A percentile compares a stretch with the other conserved stretches of the same genome.
Evolutionary conservation across 2,113 vertebrate species (phyloP).

Genomic region (Erythrocercus mccallii): DNA sequence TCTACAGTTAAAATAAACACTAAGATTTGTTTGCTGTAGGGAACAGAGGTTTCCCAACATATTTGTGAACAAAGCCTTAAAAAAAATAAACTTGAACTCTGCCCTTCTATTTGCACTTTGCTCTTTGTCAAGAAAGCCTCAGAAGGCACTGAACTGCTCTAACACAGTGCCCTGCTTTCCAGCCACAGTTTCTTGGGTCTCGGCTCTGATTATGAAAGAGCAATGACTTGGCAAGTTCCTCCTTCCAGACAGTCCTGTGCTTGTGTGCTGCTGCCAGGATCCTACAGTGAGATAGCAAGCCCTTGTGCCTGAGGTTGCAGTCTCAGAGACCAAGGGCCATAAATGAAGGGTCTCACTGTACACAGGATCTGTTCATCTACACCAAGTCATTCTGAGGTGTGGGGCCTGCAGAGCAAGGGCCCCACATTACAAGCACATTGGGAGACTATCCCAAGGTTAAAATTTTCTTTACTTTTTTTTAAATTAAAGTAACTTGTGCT

Average conservation of each 20-base stretch:
- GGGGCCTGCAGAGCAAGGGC: not conserved
- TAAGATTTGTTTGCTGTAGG: not conserved
- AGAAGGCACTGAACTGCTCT: not conserved
- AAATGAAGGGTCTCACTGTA: not conserved
- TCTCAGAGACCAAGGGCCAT: not conserved
- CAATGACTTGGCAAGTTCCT: conserved; percentile 60
- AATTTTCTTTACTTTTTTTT: too few species aligned
- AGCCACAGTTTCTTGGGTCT: not conserved
- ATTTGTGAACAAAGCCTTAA: not conserved
- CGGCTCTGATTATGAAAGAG: conserved; percentile 20
- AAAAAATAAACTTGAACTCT: not conserved
- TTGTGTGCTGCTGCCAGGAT: not conserved
- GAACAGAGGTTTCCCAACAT: not conserved
- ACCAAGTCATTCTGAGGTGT: not conserved
- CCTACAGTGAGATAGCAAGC: not conserved
- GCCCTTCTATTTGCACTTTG: conserved; percentile 1
- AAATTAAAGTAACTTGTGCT: not conserved
- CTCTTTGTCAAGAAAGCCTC: not conserved
- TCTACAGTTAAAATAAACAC: conserved; percentile 5
- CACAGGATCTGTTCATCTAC: not conserved
- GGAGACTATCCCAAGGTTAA: not conserved
- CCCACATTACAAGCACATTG: rapidly evolving
- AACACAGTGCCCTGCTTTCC: not conserved
- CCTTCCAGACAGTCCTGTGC: not conserved
- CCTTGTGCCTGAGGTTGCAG: not conserved